Percentiles rank a stretch among this genome's conserved stretches.
Evolutionary conservation across 2,888 invertebrate species (phyloP).

Genomic region (Drepanosiphum platanoidis): DNA sequence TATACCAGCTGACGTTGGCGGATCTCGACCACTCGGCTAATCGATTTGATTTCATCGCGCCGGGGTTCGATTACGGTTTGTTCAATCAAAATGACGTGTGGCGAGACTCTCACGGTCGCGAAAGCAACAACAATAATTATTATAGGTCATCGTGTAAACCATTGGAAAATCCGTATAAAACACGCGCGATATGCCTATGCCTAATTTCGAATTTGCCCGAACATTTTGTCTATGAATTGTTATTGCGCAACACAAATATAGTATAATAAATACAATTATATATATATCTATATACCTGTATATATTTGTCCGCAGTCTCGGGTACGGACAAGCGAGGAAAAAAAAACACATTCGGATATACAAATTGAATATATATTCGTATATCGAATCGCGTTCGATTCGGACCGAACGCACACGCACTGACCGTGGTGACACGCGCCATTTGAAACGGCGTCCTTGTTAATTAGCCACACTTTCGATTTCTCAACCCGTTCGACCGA

Average conservation of each 20-base stretch:
- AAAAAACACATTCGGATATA: neutral
- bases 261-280: neutral
- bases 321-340: neutral
- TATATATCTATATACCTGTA: neutral
- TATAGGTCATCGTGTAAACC: neutral
- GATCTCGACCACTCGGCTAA: neutral
- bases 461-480: constrained; percentile 60
- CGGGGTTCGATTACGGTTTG: neutral
- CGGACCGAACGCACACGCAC: constrained; percentile 21
- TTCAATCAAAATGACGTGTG: neutral
- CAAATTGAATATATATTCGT: neutral
- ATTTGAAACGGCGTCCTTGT: constrained; percentile 53
- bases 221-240: neutral
- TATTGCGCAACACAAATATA: neutral
- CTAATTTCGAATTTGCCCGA: neutral
- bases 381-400: constrained; percentile 53
- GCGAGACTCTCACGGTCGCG: neutral
- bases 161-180: neutral
- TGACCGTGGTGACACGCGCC: constrained; percentile 52
- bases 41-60: neutral
- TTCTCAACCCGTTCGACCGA: constrained; percentile 11
- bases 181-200: neutral
- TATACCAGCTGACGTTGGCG: neutral
- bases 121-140: neutral
- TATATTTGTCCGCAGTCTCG: neutral